These are phyloP conservation scores for Chiloscyllium plagiosum DNA, from an alignment of 2,113 vertebrate species.

Conservation along the genomic window DNA sequence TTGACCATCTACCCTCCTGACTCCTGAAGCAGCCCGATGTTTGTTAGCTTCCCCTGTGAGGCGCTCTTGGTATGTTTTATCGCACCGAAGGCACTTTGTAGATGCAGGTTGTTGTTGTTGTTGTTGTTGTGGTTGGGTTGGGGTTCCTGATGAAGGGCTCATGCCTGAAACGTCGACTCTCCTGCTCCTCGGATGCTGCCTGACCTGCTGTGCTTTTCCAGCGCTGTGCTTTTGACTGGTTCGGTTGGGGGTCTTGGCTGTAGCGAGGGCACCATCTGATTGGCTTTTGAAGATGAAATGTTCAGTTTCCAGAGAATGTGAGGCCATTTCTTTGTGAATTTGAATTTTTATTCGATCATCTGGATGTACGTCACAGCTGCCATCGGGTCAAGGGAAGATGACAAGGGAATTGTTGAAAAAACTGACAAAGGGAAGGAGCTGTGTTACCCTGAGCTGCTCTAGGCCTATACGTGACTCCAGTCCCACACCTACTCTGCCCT, in stretches of 20 bases:
- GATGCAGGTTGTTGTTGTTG: not conserved
- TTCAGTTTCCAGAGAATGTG: not conserved
- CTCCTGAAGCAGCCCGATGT: not conserved
- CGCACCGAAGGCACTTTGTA: not conserved
- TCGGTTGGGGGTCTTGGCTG: too few species aligned
- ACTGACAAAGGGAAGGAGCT: not conserved
- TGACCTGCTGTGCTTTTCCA: too few species aligned
- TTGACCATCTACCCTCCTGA: not conserved
- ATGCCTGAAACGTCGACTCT: too few species aligned
- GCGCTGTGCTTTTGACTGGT: too few species aligned
- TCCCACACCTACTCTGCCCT: too few species aligned
- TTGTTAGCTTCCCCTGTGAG: not conserved
- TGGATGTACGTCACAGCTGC: not conserved
- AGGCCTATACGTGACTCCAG: not conserved
- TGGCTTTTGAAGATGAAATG: not conserved
- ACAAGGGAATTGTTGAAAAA: not conserved
- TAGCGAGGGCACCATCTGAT: not conserved
- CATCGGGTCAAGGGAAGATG: not conserved
- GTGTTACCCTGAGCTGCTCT: not conserved
- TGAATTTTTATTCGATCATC: not conserved
- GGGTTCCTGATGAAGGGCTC: not conserved
- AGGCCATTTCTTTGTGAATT: not conserved
- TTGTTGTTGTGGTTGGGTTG: not conserved
- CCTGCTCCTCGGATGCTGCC: too few species aligned
- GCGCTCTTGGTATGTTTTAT: not conserved